phyloP scores from a whole-genome alignment of 1,140 invertebrate genomes.

The Lepidotrigona ventralis region DNA sequence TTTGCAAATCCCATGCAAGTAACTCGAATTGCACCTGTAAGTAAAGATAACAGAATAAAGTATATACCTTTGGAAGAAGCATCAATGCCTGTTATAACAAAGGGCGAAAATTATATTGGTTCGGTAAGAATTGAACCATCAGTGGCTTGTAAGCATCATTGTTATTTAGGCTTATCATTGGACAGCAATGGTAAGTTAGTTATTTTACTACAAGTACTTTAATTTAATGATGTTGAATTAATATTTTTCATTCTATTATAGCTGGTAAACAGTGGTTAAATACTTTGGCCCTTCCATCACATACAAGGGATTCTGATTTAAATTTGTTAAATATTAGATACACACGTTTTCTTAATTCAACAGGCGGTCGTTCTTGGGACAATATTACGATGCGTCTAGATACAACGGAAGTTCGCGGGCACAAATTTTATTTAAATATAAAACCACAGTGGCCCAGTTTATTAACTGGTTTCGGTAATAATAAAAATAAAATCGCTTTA shows the following conservation, averaged over 20 bases:
- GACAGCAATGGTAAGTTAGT: slow-evolving; percentile 82
- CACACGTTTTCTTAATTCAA: slow-evolving; percentile 81
- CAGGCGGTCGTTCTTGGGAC: slow-evolving; percentile 78
- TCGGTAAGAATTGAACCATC: slow-evolving; percentile 85
- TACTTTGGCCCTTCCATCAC: slow-evolving; percentile 84
- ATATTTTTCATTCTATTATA: slow-evolving; percentile 57
- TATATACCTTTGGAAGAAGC: slow-evolving; percentile 75
- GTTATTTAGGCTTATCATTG: slow-evolving; percentile 86
- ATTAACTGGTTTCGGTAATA: slow-evolving; percentile 66
- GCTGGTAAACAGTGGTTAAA: slow-evolving; percentile 86
- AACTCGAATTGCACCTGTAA: slow-evolving; percentile 77
- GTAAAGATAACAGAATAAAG: slow-evolving; percentile 80
- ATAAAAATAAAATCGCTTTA: slow-evolving; percentile 80
- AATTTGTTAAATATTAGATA: slow-evolving; percentile 82
- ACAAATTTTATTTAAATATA: slow-evolving; percentile 86
- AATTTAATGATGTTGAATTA: not conserved
- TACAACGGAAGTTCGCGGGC: slow-evolving; percentile 87
- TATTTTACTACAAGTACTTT: not conserved
- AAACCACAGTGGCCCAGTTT: slow-evolving; percentile 88
- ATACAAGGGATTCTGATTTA: slow-evolving; percentile 83
- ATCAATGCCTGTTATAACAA: slow-evolving; percentile 72
- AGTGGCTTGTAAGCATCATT: slow-evolving; percentile 85
- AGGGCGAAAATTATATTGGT: slow-evolving; percentile 80
- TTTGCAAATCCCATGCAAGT: slow-evolving; percentile 87
- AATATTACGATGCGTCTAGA: slow-evolving; percentile 89